These are phyloP conservation scores for Enteromius trimaculatus DNA, from an alignment of 2,797 vertebrate species.

Conservation along the genomic window DNA sequence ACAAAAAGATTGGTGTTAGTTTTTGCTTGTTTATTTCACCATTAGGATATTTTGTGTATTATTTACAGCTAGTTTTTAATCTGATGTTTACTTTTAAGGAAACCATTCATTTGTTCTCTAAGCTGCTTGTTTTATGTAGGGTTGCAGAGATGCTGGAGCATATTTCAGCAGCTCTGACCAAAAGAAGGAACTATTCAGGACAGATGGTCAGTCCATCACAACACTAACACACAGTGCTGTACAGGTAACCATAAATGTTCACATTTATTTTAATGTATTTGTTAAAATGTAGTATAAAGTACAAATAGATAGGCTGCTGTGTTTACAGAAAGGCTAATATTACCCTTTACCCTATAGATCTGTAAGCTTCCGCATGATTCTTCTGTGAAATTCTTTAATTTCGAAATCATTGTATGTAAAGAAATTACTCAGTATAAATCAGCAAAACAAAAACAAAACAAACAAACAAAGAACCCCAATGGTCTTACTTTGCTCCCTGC, in stretches of 20 bases:
- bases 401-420: not conserved
- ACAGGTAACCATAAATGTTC: not conserved
- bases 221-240: not conserved
- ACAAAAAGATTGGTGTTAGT: too few species aligned
- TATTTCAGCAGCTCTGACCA: not conserved
- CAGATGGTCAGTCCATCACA: not conserved
- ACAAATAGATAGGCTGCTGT: not conserved
- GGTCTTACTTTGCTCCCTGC: conserved; percentile 78
- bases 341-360: not conserved
- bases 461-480: not conserved
- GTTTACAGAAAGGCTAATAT: not conserved
- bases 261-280: not conserved
- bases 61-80: not conserved
- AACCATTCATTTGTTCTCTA: not conserved
- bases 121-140: not conserved
- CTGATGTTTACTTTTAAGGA: not conserved
- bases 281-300: not conserved
- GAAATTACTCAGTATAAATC: not conserved
- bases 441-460: not conserved
- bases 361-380: not conserved
- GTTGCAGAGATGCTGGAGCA: not conserved
- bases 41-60: not conserved
- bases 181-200: not conserved
- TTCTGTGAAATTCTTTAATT: not conserved
- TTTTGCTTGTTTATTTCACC: too few species aligned